Percentiles rank a stretch among this genome's conserved stretches.
These are phyloP conservation scores for Teinopalpus imperialis DNA, from an alignment of 2,888 invertebrate species.

Conservation along the genomic window DNA sequence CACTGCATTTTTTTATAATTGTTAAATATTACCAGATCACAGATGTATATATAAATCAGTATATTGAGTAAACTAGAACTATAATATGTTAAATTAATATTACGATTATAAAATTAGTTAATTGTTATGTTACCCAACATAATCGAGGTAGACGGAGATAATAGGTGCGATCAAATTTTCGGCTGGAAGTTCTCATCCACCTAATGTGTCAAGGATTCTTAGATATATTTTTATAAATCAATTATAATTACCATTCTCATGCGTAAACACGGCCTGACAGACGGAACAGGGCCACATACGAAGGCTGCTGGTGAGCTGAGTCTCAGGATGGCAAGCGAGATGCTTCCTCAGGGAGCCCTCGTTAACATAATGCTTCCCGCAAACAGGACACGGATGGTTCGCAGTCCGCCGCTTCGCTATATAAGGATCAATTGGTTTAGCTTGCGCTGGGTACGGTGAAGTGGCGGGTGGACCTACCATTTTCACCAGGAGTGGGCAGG, in stretches of 20 bases:
- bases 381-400: conserved; percentile 96
- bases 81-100: too few species aligned
- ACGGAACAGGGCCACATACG: conserved; percentile 98
- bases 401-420: conserved; percentile 96
- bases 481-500: conserved; percentile 78
- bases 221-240: too few species aligned
- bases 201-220: too few species aligned
- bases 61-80: too few species aligned
- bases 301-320: conserved; percentile 92
- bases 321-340: conserved; percentile 96
- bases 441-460: conserved; percentile 82
- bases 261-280: conserved; percentile 96
- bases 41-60: too few species aligned
- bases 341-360: conserved; percentile 82
- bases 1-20: too few species aligned
- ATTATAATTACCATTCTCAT: conserved; percentile 93
- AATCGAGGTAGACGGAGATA: too few species aligned
- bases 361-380: conserved; percentile 93
- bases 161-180: too few species aligned
- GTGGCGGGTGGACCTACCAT: conserved; percentile 82
- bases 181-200: too few species aligned
- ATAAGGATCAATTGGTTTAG: conserved; percentile 87
- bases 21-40: too few species aligned
- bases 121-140: too few species aligned
- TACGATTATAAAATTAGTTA: too few species aligned